Evolutionary conservation across 2,888 invertebrate species (phyloP).

Genomic region (Dryobota labecula): DNA sequence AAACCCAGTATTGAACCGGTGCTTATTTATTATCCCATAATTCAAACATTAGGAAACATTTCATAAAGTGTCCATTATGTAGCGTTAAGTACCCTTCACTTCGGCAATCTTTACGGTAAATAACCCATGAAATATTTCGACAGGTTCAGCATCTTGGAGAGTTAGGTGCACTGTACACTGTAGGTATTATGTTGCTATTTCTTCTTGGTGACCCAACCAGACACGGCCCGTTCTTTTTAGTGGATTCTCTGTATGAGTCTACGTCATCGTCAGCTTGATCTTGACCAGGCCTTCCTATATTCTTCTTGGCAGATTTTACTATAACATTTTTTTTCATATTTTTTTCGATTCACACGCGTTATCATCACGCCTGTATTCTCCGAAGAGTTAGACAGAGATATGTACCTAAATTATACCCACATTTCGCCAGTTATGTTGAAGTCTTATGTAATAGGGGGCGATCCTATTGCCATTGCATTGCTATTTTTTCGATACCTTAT

Average conservation of each 20-base stretch:
- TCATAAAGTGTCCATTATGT: constrained; percentile 41
- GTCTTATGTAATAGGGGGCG: not conserved
- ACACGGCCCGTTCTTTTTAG: not conserved
- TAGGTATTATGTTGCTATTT: not conserved
- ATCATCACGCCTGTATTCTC: too few relatives aligned
- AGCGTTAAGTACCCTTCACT: constrained; percentile 56
- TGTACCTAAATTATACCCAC: too few relatives aligned
- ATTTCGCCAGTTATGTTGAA: too few relatives aligned
- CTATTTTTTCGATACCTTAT: not conserved
- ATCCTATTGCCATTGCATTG: not conserved
- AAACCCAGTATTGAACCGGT: constrained; percentile 15
- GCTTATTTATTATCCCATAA: constrained; percentile 42
- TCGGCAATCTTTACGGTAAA: constrained; percentile 45
- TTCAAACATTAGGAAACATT: constrained; percentile 49
- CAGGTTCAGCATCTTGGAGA: constrained; percentile 21
- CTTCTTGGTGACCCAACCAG: not conserved
- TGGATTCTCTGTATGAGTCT: not conserved
- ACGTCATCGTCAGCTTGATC: not conserved
- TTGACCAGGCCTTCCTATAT: not conserved
- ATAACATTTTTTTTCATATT: too few relatives aligned
- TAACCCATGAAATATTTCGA: constrained; percentile 48
- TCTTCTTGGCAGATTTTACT: not conserved
- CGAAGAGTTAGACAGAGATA: too few relatives aligned
- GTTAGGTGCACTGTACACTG: not conserved
- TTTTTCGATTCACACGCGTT: not conserved